Base-by-base conservation (phyloP, 2,888 invertebrate genomes). In the Molanna angustata region DNA sequence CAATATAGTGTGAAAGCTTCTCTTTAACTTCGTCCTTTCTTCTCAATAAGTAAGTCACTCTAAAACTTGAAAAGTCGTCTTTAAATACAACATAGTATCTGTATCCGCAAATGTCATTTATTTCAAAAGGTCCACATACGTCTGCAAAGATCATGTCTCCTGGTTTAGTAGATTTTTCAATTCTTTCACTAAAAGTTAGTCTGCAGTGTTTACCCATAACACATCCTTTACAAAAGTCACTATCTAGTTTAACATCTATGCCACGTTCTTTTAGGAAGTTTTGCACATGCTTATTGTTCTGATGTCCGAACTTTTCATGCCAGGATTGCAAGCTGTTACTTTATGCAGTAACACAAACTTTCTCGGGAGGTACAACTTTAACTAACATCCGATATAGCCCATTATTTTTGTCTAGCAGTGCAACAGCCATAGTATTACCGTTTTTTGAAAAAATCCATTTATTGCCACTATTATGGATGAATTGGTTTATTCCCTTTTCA, bases 261-360 rank as follows among this genome's bases (percentile, higher is more conserved):
- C 17, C 37, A 3, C 17, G 16, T 17, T 37, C 37, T 11, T 37
- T 37, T 16, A 37, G 37, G 17, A 37, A 37, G 3, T 16, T 17
- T 17, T 37, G 37, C 14, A 37, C 37, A 37, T 37, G 11, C 11
- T 37, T 37, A 9, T 37, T 37, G 18, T 37, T 37, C 11, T 37
- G 37, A 11, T 37, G 37, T 16, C 37, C 37, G 17, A 37, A 17
- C 17, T 37, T 37, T 16, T 37, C 37, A 11, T 37, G 37, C 37
- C 35, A 37, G 2, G 16, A 16, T 16, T 37, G 37, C 3, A 37
- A 18, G 4, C 17, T 37, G 18, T 16, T 16, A 17, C 18, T 37
- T 3, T 37, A 16, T 37, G 37, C 17, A 16, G 37, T 11, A 4
- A 37, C 13, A 37, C 17, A 37, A 4, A 37, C 37, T 16, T 37